Percentiles rank a stretch among this genome's conserved stretches.
Evolutionary conservation across 2,797 vertebrate genomes (phyloP).

Genomic region (Miichthys miiuy): DNA sequence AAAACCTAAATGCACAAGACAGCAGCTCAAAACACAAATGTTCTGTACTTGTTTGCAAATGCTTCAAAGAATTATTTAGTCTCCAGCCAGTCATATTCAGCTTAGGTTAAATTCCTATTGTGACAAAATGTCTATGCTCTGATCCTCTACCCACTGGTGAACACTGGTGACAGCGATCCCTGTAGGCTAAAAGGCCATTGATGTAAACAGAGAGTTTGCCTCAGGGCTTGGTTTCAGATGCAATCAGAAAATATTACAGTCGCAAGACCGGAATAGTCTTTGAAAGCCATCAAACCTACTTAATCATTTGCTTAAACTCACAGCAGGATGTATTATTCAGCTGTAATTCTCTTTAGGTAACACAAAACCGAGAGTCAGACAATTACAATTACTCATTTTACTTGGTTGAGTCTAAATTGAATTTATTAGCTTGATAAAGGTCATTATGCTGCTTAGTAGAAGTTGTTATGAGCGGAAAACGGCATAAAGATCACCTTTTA

Average conservation of each 20-base stretch:
- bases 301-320: constrained; percentile 52
- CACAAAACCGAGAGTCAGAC: constrained; percentile 37
- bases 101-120: constrained; percentile 60
- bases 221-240: constrained; percentile 60
- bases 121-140: constrained; percentile 36
- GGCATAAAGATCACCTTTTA: constrained; percentile 13
- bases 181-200: constrained; percentile 43
- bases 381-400: constrained; percentile 53
- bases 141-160: constrained; percentile 40
- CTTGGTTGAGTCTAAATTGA: constrained; percentile 46
- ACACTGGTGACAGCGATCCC: constrained; percentile 41
- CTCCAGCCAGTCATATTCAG: constrained; percentile 29
- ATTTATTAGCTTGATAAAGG: constrained; percentile 56
- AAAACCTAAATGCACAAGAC: constrained; percentile 33
- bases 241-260: constrained; percentile 53
- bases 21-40: constrained; percentile 35
- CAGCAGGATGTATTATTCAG: constrained; percentile 37
- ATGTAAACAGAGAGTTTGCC: constrained; percentile 63
- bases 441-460: constrained; percentile 45
- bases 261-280: constrained; percentile 47
- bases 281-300: constrained; percentile 64
- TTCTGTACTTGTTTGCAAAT: constrained; percentile 29
- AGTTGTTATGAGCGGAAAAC: constrained; percentile 4
- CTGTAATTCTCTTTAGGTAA: constrained; percentile 54
- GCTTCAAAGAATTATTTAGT: constrained; percentile 25